Conservation (phyloP, 2,888 invertebrate species). For the Rhingia campestris region DNA sequence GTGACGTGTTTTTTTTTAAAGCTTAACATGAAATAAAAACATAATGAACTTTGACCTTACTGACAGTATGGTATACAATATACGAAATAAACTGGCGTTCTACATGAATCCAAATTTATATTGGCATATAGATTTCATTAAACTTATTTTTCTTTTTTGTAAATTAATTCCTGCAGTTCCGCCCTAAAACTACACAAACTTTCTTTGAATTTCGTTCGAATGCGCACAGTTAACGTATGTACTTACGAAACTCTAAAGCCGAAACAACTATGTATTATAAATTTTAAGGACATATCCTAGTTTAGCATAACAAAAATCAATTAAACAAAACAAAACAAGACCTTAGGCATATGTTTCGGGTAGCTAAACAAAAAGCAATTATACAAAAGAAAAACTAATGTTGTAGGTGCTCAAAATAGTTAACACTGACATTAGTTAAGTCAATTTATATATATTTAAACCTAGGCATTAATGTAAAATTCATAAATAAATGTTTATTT, state of each 20-base stretch:
- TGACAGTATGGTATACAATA: too few relatives aligned
- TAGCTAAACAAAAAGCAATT: slow-evolving; percentile 41
- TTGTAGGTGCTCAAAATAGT: slow-evolving; percentile 64
- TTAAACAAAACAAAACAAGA: neutral
- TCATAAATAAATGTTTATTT: slow-evolving; percentile 2
- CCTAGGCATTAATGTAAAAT: slow-evolving; percentile 15
- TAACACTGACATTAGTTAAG: slow-evolving; percentile 76
- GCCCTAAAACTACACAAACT: slow-evolving; percentile 21
- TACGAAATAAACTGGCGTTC: too few relatives aligned
- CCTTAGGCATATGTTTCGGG: slow-evolving; percentile 19
- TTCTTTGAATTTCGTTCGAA: slow-evolving; percentile 63
- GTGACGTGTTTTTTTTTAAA: too few relatives aligned
- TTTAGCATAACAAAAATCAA: slow-evolving; percentile 31
- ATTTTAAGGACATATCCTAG: slow-evolving; percentile 70
- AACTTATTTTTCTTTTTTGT: too few relatives aligned
- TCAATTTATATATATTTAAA: slow-evolving; percentile 48
- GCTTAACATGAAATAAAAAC: too few relatives aligned
- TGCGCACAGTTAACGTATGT: slow-evolving; percentile 4
- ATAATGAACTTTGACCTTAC: too few relatives aligned
- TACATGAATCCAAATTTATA: too few relatives aligned
- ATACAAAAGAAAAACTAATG: slow-evolving; percentile 35
- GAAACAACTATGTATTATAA: slow-evolving; percentile 66
- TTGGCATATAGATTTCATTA: too few relatives aligned
- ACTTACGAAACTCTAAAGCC: slow-evolving; percentile 37
- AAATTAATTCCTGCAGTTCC: neutral